These are phyloP conservation scores for Ariolimax columbianus DNA, from an alignment of 2,888 invertebrate species.

Conservation along the genomic window DNA sequence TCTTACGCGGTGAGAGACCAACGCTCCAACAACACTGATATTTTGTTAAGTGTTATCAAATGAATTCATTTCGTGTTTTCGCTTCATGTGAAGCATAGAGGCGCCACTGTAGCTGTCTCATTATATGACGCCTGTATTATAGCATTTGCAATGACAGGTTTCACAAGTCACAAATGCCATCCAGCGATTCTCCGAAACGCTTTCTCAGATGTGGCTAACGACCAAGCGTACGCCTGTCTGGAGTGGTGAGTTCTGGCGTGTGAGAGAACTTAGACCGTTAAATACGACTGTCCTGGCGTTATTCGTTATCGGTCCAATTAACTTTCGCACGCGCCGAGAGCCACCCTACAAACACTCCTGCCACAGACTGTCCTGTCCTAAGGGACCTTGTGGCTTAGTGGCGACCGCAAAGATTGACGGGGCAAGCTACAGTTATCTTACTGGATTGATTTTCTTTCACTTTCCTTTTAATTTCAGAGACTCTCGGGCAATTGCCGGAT, in stretches of 20 bases:
- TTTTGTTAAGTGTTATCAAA: too few species aligned
- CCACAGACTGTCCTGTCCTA: background rate
- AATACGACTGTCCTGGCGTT: conserved; percentile 20
- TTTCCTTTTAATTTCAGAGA: too few species aligned
- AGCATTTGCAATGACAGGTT: too few species aligned
- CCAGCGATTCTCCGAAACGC: background rate
- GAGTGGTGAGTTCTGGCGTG: conserved; percentile 15
- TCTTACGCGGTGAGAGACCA: too few species aligned
- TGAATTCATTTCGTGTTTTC: too few species aligned
- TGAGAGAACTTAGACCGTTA: conserved; percentile 22
- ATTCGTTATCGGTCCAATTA: conserved; percentile 50
- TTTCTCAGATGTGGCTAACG: conserved; percentile 13
- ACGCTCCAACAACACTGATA: too few species aligned
- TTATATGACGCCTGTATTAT: too few species aligned
- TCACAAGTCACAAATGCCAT: too few species aligned
- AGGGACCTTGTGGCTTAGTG: conserved; percentile 7
- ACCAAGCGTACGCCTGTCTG: conserved; percentile 3
- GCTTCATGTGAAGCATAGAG: too few species aligned
- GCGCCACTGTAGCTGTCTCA: too few species aligned
- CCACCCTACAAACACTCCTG: conserved; percentile 40
- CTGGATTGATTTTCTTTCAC: too few species aligned
- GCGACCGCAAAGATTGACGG: conserved; percentile 18
- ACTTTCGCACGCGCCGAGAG: conserved; percentile 47
- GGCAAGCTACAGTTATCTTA: background rate
- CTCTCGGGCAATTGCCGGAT: too few species aligned